These are phyloP conservation scores for Sylvietta virens DNA, from an alignment of 2,113 vertebrate genomes.

Conservation along the genomic window DNA sequence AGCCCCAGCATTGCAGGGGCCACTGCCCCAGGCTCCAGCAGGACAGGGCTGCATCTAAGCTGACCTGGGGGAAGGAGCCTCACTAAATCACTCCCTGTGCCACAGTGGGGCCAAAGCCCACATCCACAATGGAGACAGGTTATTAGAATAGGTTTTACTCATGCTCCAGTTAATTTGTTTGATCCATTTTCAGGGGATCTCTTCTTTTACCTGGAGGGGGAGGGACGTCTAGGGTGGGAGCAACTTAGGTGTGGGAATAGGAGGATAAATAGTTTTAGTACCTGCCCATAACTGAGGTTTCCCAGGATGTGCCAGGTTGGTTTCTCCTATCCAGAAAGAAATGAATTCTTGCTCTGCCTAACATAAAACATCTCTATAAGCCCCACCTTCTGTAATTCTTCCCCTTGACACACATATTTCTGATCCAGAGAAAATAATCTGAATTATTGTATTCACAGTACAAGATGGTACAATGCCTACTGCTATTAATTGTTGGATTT, in stretches of 20 bases:
- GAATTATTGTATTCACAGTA: neutral
- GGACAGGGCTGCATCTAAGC: fast-evolving
- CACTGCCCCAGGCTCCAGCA: neutral
- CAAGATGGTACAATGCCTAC: neutral
- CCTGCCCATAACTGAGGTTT: fast-evolving
- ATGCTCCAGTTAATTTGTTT: neutral
- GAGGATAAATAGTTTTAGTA: neutral
- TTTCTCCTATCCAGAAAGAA: neutral
- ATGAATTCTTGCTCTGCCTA: neutral
- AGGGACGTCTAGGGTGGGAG: fast-evolving
- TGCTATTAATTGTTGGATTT: neutral
- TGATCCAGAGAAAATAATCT: neutral
- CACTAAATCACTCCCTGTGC: neutral
- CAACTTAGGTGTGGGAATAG: fast-evolving
- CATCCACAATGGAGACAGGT: fast-evolving
- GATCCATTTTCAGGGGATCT: neutral
- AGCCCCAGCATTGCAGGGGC: neutral
- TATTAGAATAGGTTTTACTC: neutral
- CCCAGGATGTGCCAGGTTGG: neutral
- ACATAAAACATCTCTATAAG: neutral
- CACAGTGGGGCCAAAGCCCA: neutral
- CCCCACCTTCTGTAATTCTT: neutral
- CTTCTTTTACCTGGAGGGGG: neutral
- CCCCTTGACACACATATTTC: neutral
- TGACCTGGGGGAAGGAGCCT: neutral